Conservation (phyloP, 64 coral and sea anemone genomes). For the Anthopleura sola region DNA sequence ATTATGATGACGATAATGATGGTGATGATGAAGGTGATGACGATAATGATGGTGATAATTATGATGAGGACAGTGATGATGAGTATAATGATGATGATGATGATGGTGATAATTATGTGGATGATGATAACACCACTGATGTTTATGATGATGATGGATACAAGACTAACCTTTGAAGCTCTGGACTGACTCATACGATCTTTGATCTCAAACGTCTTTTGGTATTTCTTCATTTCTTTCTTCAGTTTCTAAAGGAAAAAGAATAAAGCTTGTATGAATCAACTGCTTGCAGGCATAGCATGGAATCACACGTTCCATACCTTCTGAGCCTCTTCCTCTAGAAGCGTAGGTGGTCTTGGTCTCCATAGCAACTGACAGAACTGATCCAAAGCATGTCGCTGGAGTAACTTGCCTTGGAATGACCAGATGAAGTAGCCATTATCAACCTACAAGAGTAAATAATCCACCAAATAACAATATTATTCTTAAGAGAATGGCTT, state of each 20-base stretch:
- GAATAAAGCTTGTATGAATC: not conserved
- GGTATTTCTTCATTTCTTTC: slow-evolving; percentile 93
- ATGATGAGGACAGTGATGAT: not conserved
- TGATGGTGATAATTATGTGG: not conserved
- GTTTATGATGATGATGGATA: not conserved
- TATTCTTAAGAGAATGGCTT: too few relatives aligned
- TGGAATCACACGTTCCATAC: not conserved
- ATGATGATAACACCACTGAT: not conserved
- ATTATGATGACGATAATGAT: too few relatives aligned
- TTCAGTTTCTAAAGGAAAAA: slow-evolving; percentile 65
- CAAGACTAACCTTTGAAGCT: slow-evolving; percentile 77
- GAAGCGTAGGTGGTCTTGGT: slow-evolving; percentile 71
- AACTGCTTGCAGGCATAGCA: not conserved
- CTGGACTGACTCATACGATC: slow-evolving; percentile 93
- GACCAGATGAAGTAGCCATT: slow-evolving; percentile 99
- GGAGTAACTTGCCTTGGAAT: slow-evolving; percentile 93
- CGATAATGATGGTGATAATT: not conserved
- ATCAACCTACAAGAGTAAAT: slow-evolving; percentile 71
- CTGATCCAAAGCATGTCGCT: slow-evolving; percentile 81
- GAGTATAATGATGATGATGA: not conserved
- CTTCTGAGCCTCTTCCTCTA: slow-evolving; percentile 65
- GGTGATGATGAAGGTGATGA: not conserved
- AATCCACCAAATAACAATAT: too few relatives aligned
- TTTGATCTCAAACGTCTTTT: slow-evolving; percentile 93
- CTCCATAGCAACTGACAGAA: slow-evolving; percentile 95